Evolutionary conservation across 2,113 vertebrate species (phyloP).

Genomic region (Phalacrocorax aristotelis): DNA sequence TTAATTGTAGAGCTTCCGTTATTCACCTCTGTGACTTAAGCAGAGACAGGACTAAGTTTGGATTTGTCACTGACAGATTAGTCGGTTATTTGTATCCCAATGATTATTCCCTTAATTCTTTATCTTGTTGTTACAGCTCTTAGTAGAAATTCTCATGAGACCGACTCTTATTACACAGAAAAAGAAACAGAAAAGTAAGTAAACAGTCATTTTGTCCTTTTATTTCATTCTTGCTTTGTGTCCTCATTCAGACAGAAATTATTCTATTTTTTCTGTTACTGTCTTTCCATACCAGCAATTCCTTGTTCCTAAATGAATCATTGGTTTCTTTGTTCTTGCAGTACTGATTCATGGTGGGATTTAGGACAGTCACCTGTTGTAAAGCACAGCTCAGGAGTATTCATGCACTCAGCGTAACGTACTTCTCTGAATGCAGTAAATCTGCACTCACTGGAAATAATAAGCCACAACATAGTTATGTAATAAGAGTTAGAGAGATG

Average conservation of each 20-base stretch:
- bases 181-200: conserved; percentile 93
- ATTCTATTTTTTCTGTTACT: background rate
- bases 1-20: background rate
- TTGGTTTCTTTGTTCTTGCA: background rate
- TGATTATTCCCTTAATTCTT: conserved; percentile 12
- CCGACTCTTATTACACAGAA: conserved; percentile 94
- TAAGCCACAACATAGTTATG: background rate
- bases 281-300: background rate
- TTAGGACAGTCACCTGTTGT: background rate
- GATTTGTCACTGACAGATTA: background rate
- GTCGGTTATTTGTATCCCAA: background rate
- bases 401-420: background rate
- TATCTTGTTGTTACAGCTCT: conserved; percentile 79
- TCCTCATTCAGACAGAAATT: background rate
- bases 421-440: background rate
- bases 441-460: background rate
- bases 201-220: background rate
- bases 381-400: background rate
- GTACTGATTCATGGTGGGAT: background rate
- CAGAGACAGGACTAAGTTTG: background rate
- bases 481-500: background rate
- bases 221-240: background rate
- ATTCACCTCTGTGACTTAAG: background rate
- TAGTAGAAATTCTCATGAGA: conserved; percentile 97
- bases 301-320: background rate